These are phyloP conservation scores for Pituophis catenifer DNA, from an alignment of 2,113 vertebrate species.

Conservation along the genomic window DNA sequence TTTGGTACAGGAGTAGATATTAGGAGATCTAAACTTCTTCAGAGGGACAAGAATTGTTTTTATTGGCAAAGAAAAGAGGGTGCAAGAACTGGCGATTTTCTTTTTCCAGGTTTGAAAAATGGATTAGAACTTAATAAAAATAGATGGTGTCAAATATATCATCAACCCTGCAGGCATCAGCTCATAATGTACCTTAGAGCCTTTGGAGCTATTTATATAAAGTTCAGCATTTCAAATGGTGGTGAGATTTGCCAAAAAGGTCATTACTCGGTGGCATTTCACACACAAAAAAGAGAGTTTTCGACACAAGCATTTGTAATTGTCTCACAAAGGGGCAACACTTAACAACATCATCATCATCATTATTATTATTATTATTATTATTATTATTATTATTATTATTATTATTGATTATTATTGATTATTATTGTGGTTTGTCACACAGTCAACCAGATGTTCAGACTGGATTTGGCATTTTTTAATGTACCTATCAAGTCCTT, in stretches of 20 bases:
- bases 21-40: not conserved
- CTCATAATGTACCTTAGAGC: constrained; percentile 31
- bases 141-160: constrained; percentile 33
- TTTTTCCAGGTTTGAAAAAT: not conserved
- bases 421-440: not conserved
- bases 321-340: constrained; percentile 18
- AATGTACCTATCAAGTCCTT: not conserved
- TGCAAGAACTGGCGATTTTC: not conserved
- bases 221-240: not conserved
- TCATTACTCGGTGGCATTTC: not conserved
- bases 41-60: not conserved
- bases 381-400: no score
- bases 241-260: not conserved
- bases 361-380: no score
- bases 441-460: not conserved
- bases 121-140: constrained; percentile 19
- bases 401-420: not conserved
- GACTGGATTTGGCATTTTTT: not conserved
- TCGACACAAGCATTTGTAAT: not conserved
- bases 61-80: not conserved
- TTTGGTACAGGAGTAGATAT: not conserved
- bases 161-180: not conserved
- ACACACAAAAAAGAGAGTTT: not conserved
- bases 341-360: no score
- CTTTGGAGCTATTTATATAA: constrained; percentile 32